Evolutionary conservation across 2,113 vertebrate genomes (phyloP).

Genomic region (rabbit (Oryctolagus cuniculus)): DNA sequence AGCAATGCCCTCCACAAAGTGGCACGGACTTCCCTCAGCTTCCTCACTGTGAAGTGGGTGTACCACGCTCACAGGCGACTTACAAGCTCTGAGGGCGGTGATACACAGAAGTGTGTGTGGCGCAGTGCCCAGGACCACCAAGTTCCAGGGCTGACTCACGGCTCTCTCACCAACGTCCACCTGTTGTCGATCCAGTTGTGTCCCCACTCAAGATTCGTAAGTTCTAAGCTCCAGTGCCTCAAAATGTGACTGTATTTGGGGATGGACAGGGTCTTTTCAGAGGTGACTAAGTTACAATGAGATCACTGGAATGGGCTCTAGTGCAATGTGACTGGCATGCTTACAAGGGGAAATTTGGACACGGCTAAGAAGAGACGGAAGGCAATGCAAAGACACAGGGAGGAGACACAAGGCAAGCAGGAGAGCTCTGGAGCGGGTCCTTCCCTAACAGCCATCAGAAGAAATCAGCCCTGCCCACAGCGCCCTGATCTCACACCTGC

Average conservation of each 20-base stretch:
- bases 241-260: not conserved
- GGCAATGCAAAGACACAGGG: too few species aligned
- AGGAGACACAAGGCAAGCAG: not conserved
- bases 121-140: not conserved
- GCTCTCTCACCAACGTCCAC: not conserved
- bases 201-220: not conserved
- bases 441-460: not conserved
- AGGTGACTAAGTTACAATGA: constrained; percentile 37
- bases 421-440: too few species aligned
- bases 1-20: not conserved
- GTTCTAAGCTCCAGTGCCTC: not conserved
- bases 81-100: not conserved
- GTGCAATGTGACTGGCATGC: not conserved
- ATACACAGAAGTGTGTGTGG: accelerated
- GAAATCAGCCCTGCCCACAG: not conserved
- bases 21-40: not conserved
- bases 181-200: not conserved
- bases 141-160: not conserved
- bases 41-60: not conserved
- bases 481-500: not conserved
- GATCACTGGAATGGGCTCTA: not conserved
- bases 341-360: not conserved
- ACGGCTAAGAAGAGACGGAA: too few species aligned
- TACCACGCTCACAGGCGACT: not conserved
- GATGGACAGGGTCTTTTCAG: not conserved